These are phyloP conservation scores for Acanthurus tractus DNA, from an alignment of 2,797 vertebrate genomes.

Conservation along the genomic window DNA sequence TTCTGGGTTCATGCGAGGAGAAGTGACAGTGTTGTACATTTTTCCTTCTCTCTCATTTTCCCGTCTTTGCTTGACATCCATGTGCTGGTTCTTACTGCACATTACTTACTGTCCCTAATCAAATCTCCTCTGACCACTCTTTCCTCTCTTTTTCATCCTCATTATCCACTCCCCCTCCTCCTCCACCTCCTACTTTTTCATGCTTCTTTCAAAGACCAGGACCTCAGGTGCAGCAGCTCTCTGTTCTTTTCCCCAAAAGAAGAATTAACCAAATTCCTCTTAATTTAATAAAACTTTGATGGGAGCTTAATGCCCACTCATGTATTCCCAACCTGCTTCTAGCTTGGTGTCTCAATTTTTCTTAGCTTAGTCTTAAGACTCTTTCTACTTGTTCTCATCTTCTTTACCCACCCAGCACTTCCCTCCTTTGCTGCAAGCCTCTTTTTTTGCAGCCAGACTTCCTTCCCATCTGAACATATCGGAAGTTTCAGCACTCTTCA, in stretches of 20 bases:
- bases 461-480: constrained; percentile 21
- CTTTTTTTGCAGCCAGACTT: not conserved
- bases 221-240: constrained; percentile 37
- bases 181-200: not conserved
- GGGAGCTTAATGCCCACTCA: constrained; percentile 20
- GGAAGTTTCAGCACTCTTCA: constrained; percentile 5
- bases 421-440: not conserved
- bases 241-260: constrained; percentile 14
- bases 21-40: constrained; percentile 17
- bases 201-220: constrained; percentile 39
- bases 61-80: constrained; percentile 12
- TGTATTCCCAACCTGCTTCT: constrained; percentile 1
- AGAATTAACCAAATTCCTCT: constrained; percentile 35
- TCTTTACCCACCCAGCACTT: not conserved
- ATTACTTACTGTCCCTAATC: constrained; percentile 1
- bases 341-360: constrained; percentile 28
- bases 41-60: not conserved
- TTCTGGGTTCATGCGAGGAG: constrained; percentile 2
- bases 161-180: constrained; percentile 30
- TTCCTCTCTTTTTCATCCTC: constrained; percentile 3
- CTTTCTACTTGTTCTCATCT: not conserved
- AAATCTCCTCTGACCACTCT: constrained; percentile 16
- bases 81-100: not conserved
- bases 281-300: constrained; percentile 51
- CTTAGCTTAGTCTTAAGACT: not conserved